Percentiles rank a stretch among this genome's conserved stretches.
These are phyloP conservation scores for Calameuta filiformis DNA, from an alignment of 2,888 invertebrate genomes.

Conservation along the genomic window DNA sequence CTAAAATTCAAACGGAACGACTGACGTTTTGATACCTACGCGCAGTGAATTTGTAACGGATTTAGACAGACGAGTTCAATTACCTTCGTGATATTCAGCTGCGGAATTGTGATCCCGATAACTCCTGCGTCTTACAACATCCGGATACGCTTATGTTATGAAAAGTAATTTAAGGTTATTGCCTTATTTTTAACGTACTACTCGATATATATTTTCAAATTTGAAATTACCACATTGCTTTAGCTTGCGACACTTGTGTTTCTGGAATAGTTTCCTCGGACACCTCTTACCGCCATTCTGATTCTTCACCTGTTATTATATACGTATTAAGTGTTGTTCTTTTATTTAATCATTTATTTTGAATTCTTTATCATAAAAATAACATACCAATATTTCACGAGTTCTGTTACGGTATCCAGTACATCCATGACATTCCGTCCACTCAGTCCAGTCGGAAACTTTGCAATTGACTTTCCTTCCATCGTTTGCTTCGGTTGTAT, in stretches of 20 bases:
- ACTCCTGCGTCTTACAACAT: slow-evolving; percentile 23
- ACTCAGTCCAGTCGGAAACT: slow-evolving; percentile 83
- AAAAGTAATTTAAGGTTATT: not conserved
- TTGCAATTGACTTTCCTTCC: slow-evolving; percentile 72
- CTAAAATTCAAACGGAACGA: slow-evolving; percentile 30
- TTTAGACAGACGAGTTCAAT: slow-evolving; percentile 5
- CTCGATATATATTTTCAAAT: not conserved
- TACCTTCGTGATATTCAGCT: slow-evolving; percentile 12
- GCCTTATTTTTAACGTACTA: not conserved
- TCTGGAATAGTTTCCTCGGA: slow-evolving; percentile 68
- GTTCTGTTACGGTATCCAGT: slow-evolving; percentile 70
- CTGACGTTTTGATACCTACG: not conserved
- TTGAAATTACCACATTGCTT: slow-evolving; percentile 26
- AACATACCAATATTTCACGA: slow-evolving; percentile 53
- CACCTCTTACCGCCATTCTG: slow-evolving; percentile 75
- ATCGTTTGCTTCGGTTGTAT: slow-evolving; percentile 30
- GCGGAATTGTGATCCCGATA: slow-evolving; percentile 24
- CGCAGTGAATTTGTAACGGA: slow-evolving; percentile 2
- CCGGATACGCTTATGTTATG: not conserved
- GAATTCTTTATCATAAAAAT: not conserved
- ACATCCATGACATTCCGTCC: slow-evolving; percentile 85
- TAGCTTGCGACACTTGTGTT: slow-evolving; percentile 54
- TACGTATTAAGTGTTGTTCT: slow-evolving; percentile 26
- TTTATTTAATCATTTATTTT: not conserved
- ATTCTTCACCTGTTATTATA: slow-evolving; percentile 65